Base-by-base conservation (phyloP, 2,797 vertebrate genomes). In the Rhinichthys osculus region DNA sequence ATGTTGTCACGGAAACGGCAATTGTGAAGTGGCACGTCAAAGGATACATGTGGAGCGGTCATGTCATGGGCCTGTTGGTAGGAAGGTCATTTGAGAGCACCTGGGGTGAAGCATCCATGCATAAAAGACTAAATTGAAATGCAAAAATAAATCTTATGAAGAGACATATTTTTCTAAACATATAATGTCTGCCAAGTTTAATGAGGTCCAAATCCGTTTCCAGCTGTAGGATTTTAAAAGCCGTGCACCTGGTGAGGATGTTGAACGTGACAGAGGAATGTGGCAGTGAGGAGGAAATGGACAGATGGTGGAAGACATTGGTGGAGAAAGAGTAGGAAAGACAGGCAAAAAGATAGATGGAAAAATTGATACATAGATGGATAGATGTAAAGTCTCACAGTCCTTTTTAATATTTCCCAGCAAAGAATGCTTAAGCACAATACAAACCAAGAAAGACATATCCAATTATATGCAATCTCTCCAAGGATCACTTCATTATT, bases 1-100 rank as follows among this genome's bases (percentile, higher is more conserved):
- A 67, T 62, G 84, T 90, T 87, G 86, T 86, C 89, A 42, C n/a
- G 84, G 84, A 74, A 87, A 88, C 89, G 21, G 38, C 44, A 74
- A 70, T 86, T 70, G 23, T 72, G 64, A 87, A 80, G 73, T 86
- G 81, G 64, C 30, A 79, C 38, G 47, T 33, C 73, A 23, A 44
- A 82, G 59, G 62, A 82, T 44, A 83, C 67, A 79, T 83, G 71
- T 64, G 80, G 66, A 86, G 72, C 40, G 72, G 38, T 73, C 38
- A 71, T 78, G 40, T 70, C 9, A 21, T 59, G 21, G 57, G 40
- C 16, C n/a, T 17, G n/a, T 64, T 42, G 42, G 8, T 19, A 21
- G 40, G 54, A 42, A 82, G 52, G 52, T 44, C 10, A 72, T 21
- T 40, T 1, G 3, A 42, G 81, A 30, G 23, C 30, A 50, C 82